These are phyloP conservation scores for Apotomis betuletana DNA, from an alignment of 2,888 invertebrate genomes.

Conservation along the genomic window DNA sequence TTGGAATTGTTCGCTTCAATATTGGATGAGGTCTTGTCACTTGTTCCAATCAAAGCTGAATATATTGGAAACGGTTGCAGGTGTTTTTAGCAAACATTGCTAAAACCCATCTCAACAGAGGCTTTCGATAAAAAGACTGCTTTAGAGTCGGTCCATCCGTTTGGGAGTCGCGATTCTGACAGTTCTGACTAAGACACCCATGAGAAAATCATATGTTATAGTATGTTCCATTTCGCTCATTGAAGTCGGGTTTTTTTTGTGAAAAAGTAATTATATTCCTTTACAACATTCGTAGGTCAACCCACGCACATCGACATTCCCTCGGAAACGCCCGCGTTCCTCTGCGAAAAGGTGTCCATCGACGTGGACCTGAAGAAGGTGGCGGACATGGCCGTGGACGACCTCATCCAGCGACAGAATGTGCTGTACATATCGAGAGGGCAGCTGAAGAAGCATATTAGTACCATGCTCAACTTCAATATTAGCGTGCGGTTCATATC, in stretches of 20 bases:
- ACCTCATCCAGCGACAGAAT: constrained; percentile 91
- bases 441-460: constrained; percentile 95
- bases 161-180: neutral
- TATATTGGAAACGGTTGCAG: too few species aligned
- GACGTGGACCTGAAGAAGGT: constrained; percentile 95
- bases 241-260: too few species aligned
- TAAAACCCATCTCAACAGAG: too few species aligned
- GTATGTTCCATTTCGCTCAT: too few species aligned
- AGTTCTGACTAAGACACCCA: too few species aligned
- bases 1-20: too few species aligned
- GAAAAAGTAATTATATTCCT: neutral
- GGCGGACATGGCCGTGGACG: constrained; percentile 94
- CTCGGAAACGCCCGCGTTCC: constrained; percentile 93
- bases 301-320: constrained; percentile 78
- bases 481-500: constrained; percentile 94
- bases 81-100: too few species aligned
- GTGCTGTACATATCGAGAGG: constrained; percentile 93
- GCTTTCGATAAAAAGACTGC: too few species aligned
- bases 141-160: too few species aligned
- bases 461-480: constrained; percentile 95
- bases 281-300: constrained; percentile 54
- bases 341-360: constrained; percentile 95
- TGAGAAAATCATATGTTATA: too few species aligned
- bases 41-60: too few species aligned
- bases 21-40: too few species aligned